phyloP scores from a whole-genome alignment of 2,797 vertebrate species.

The Ciconia nigra region DNA sequence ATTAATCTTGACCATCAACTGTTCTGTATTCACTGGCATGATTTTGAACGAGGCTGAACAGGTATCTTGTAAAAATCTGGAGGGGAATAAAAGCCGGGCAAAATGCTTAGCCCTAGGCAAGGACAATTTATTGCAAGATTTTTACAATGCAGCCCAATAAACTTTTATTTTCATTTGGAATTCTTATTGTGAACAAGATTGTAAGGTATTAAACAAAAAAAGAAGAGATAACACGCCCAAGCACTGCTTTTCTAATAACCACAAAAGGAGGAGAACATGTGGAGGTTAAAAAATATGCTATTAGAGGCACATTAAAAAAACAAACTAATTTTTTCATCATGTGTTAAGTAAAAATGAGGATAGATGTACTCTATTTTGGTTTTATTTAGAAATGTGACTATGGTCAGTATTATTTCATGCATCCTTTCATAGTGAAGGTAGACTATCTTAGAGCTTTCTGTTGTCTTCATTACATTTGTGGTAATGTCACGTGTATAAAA shows the following conservation, averaged over 20 bases:
- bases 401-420: not conserved
- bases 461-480: not conserved
- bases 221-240: not conserved
- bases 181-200: not conserved
- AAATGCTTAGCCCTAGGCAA: not conserved
- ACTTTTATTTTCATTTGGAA: not conserved
- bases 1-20: not conserved
- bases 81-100: not conserved
- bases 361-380: not conserved
- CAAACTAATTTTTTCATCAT: not conserved
- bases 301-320: not conserved
- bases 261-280: not conserved
- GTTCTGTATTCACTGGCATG: not conserved
- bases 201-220: not conserved
- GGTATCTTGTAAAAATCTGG: not conserved
- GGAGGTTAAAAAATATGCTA: not conserved
- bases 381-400: not conserved
- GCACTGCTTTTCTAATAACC: not conserved
- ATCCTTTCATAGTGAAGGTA: not conserved
- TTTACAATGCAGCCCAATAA: conserved; percentile 4
- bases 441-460: not conserved
- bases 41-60: not conserved
- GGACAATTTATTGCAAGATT: not conserved
- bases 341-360: not conserved
- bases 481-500: not conserved